Evolutionary conservation across 2,797 vertebrate species (phyloP).

Genomic region (Hydrolagus colliei): DNA sequence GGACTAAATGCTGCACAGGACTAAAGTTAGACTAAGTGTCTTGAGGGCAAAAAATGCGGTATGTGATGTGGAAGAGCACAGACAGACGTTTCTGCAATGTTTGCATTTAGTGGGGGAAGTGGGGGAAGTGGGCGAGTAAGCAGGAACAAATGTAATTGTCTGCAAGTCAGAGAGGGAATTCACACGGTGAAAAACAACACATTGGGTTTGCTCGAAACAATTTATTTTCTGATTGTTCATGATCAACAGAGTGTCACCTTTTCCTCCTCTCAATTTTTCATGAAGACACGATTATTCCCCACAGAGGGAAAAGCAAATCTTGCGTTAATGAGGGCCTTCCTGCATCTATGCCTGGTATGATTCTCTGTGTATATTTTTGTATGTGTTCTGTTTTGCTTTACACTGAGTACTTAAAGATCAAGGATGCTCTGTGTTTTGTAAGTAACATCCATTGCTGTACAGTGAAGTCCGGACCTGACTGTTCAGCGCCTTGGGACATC

Average conservation of each 20-base stretch:
- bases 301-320: neutral
- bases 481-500: too few species aligned
- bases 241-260: constrained; percentile 25
- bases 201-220: constrained; percentile 22
- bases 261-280: constrained; percentile 25
- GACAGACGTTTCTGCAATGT: constrained; percentile 3
- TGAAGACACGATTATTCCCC: neutral
- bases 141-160: constrained; percentile 19
- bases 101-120: constrained; percentile 16
- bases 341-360: neutral
- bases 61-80: neutral
- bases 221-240: constrained; percentile 28
- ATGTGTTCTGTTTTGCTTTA: neutral
- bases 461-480: neutral
- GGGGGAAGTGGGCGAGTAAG: constrained; percentile 17
- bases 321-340: constrained; percentile 11
- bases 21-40: neutral
- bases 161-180: constrained; percentile 23
- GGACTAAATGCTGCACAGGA: too few species aligned
- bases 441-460: neutral
- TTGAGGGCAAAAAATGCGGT: neutral
- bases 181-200: neutral
- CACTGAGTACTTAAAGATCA: neutral
- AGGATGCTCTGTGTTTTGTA: neutral
- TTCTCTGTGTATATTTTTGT: neutral